Evolutionary conservation across 2,113 vertebrate species (phyloP).

Genomic region (Prolemur simus): DNA sequence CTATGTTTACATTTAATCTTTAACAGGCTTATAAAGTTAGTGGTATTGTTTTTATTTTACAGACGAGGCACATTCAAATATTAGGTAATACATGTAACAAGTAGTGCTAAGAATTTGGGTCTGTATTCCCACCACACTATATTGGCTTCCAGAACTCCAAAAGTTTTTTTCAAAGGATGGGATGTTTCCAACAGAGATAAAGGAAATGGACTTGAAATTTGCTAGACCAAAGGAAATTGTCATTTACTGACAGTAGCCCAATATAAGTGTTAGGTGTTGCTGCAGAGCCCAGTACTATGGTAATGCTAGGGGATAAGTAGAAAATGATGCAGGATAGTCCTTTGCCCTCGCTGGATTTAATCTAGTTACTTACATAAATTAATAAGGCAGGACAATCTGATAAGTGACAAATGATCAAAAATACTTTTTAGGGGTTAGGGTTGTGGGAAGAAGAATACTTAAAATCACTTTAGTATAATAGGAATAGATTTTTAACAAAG

Average conservation of each 20-base stretch:
- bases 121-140: background rate
- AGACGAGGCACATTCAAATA: background rate
- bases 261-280: background rate
- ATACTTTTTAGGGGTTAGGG: background rate
- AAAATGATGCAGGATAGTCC: background rate
- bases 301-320: background rate
- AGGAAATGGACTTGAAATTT: constrained; percentile 16
- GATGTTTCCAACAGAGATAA: background rate
- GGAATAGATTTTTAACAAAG: constrained; percentile 30
- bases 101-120: background rate
- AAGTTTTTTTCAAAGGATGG: background rate
- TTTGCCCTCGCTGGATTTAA: background rate
- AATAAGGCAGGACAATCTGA: background rate
- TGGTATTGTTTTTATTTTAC: background rate
- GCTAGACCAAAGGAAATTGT: background rate
- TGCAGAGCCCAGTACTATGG: background rate
- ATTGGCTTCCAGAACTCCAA: background rate
- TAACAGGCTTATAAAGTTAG: background rate
- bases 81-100: background rate
- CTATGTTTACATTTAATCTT: background rate
- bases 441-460: background rate
- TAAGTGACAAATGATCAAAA: constrained; percentile 4
- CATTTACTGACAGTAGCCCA: background rate
- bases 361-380: background rate
- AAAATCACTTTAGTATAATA: background rate